These are phyloP conservation scores for Tachina grossa DNA, from an alignment of 2,888 invertebrate species.

Conservation along the genomic window DNA sequence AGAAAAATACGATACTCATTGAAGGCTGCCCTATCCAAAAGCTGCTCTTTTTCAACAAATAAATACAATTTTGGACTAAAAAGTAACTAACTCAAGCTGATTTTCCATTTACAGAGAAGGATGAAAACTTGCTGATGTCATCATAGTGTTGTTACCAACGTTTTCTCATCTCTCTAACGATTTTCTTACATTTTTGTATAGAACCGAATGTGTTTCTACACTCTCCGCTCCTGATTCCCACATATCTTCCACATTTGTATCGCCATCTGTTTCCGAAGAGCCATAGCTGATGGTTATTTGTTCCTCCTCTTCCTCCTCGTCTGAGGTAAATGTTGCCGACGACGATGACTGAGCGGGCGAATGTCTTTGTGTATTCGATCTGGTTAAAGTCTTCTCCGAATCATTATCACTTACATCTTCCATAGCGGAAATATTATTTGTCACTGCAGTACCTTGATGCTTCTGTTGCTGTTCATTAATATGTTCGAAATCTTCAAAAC, in stretches of 20 bases:
- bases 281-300: slow-evolving; percentile 85
- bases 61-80: too few species aligned
- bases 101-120: too few species aligned
- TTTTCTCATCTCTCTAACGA: slow-evolving; percentile 56
- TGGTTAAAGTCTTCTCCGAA: slow-evolving; percentile 79
- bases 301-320: slow-evolving; percentile 84
- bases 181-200: slow-evolving; percentile 89
- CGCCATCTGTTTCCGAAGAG: slow-evolving; percentile 85
- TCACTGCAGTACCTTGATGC: not conserved
- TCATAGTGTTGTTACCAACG: not conserved
- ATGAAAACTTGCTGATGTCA: not conserved
- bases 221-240: slow-evolving; percentile 95
- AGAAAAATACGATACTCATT: too few species aligned
- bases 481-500: slow-evolving; percentile 78
- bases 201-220: slow-evolving; percentile 93
- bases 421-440: slow-evolving; percentile 10
- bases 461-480: slow-evolving; percentile 74
- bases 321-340: slow-evolving; percentile 73
- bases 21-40: too few species aligned
- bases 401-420: slow-evolving; percentile 78
- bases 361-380: slow-evolving; percentile 62
- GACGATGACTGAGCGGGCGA: slow-evolving; percentile 66
- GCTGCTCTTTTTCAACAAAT: too few species aligned
- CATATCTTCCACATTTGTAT: slow-evolving; percentile 90
- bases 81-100: too few species aligned